A percentile compares a stretch with the other conserved stretches of the same genome.
Conservation (phyloP, 2,888 invertebrate species). For the Rhimphoctona megacephalus region DNA sequence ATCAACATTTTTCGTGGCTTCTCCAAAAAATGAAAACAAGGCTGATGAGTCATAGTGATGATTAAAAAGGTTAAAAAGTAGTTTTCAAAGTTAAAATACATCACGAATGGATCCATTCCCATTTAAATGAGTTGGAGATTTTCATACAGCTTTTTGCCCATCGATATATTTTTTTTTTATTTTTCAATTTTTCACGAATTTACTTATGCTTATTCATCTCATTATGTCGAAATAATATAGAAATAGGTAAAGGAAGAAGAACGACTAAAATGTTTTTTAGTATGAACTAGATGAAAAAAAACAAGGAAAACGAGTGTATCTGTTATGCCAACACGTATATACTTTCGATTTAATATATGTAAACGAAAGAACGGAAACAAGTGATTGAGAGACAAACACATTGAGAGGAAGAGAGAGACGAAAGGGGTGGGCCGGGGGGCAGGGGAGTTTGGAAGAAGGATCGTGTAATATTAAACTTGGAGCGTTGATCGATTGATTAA, state of each 20-base stretch:
- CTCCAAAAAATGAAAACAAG: background rate
- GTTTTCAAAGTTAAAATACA: no score
- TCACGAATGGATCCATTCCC: no score
- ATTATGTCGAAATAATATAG: background rate
- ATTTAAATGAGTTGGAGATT: no score
- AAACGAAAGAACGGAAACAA: background rate
- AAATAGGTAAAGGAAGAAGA: background rate
- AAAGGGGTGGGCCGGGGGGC: background rate
- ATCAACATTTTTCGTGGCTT: background rate
- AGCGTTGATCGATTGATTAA: constrained; percentile 49
- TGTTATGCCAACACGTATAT: constrained; percentile 1
- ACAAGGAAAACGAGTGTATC: background rate
- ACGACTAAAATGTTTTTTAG: background rate
- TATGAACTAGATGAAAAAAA: background rate
- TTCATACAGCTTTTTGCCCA: no score
- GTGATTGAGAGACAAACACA: background rate
- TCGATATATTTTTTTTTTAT: no score
- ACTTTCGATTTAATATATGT: background rate
- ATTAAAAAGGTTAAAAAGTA: no score
- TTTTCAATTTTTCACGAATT: no score
- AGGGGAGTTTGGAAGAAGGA: constrained; percentile 1
- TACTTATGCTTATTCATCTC: no score
- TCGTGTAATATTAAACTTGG: constrained; percentile 23
- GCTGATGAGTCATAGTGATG: no score
- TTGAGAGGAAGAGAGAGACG: background rate